These are phyloP conservation scores for Nyctibius bracteatus DNA, from an alignment of 2,113 vertebrate species.

Conservation along the genomic window DNA sequence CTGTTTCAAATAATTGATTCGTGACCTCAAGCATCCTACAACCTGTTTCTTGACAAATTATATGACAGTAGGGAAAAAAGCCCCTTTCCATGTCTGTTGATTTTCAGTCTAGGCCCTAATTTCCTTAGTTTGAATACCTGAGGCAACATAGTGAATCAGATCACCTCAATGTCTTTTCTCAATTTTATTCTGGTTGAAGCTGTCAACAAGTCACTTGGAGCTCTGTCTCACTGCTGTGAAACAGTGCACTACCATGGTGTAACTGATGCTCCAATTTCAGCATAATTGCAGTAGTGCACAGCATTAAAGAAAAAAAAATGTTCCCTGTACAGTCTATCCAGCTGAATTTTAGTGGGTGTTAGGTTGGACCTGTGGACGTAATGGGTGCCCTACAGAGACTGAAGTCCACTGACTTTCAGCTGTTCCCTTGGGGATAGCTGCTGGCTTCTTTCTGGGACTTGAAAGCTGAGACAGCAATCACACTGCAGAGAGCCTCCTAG, in stretches of 20 bases:
- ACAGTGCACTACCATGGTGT: too few species aligned
- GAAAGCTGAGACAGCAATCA: neutral
- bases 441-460: neutral
- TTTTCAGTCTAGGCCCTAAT: neutral
- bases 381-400: neutral
- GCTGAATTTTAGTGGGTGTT: neutral
- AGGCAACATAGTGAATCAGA: neutral
- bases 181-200: neutral
- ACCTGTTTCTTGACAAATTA: neutral
- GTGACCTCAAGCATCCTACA: neutral
- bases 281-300: neutral
- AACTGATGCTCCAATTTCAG: neutral
- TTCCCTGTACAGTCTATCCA: neutral
- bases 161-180: neutral
- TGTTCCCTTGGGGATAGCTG: neutral
- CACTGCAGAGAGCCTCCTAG: neutral
- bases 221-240: neutral
- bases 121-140: neutral
- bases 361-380: neutral
- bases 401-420: neutral
- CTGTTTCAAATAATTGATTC: neutral
- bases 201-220: neutral
- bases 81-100: neutral
- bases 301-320: accelerated
- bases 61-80: neutral